phyloP scores from a whole-genome alignment of 30 jellyfish, hydroid and myxozoan species.

The Hydra vulgaris region DNA sequence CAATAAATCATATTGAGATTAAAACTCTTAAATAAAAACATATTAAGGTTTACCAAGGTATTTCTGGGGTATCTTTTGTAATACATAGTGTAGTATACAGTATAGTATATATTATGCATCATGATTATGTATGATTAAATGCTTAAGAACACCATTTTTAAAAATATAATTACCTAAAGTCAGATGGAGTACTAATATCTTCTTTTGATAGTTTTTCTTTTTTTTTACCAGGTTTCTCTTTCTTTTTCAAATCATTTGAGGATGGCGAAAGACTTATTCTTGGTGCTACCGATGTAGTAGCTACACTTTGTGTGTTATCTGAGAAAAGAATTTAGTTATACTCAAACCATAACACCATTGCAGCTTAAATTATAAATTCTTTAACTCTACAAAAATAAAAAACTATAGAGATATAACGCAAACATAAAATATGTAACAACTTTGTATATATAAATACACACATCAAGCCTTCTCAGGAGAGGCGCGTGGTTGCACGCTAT shows the following conservation, averaged over 20 bases:
- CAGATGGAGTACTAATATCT: conserved; percentile 81
- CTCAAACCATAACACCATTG: not conserved
- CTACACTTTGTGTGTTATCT: not conserved
- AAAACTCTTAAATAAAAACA: too few species aligned
- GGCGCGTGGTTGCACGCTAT: too few species aligned
- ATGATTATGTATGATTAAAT: not conserved
- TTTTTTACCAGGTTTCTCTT: conserved; percentile 44
- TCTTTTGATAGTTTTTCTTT: conserved; percentile 50
- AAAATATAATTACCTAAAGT: conserved; percentile 49
- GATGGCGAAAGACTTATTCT: conserved; percentile 23
- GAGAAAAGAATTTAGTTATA: not conserved
- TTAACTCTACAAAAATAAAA: too few species aligned
- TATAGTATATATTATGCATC: too few species aligned
- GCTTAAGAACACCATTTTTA: not conserved
- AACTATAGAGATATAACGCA: too few species aligned
- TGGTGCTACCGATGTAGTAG: conserved; percentile 1
- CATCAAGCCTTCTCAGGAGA: too few species aligned
- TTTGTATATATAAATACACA: too few species aligned
- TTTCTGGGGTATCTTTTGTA: not conserved
- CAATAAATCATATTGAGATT: too few species aligned
- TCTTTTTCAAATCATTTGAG: conserved; percentile 20
- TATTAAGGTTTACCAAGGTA: not conserved
- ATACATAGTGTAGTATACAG: too few species aligned
- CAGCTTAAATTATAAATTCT: too few species aligned
- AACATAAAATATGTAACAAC: too few species aligned